A percentile compares a stretch with the other conserved stretches of the same genome.
These are phyloP conservation scores for Maccullochella peelii DNA, from an alignment of 2,113 vertebrate species.

Conservation along the genomic window DNA sequence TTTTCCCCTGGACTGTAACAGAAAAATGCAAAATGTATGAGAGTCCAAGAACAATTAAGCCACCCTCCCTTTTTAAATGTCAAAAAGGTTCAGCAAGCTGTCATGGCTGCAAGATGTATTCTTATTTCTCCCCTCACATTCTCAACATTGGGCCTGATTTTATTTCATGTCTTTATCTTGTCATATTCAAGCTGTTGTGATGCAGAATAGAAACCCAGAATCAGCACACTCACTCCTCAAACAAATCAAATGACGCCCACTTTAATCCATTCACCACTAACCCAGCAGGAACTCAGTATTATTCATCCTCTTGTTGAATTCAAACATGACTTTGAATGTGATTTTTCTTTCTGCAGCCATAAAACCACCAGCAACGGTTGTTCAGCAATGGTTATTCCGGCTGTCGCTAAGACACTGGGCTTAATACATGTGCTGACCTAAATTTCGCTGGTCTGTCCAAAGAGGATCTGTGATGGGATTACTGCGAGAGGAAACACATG, in stretches of 20 bases:
- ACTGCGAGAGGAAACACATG: conserved; percentile 34
- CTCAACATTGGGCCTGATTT: neutral
- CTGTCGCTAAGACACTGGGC: conserved; percentile 32
- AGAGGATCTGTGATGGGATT: conserved; percentile 80
- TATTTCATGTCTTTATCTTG: neutral
- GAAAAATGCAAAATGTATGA: neutral
- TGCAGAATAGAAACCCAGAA: neutral
- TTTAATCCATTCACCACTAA: neutral
- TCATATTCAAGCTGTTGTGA: neutral
- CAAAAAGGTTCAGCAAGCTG: neutral
- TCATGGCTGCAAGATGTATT: neutral
- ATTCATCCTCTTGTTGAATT: neutral
- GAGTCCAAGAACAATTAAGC: neutral
- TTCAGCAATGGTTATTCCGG: conserved; percentile 19
- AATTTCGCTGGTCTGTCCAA: conserved; percentile 63
- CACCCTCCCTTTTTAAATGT: neutral
- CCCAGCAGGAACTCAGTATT: neutral
- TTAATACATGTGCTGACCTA: conserved; percentile 80
- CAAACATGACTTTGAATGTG: neutral
- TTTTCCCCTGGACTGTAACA: neutral
- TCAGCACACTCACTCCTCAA: neutral
- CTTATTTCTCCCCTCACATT: neutral
- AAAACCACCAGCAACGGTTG: conserved; percentile 20
- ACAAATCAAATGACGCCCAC: neutral
- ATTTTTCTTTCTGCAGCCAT: neutral